Percentiles rank a stretch among this genome's conserved stretches.
phyloP scores from a whole-genome alignment of 30 jellyfish, hydroid and myxozoan species.

The Chironex yamaguchii region DNA sequence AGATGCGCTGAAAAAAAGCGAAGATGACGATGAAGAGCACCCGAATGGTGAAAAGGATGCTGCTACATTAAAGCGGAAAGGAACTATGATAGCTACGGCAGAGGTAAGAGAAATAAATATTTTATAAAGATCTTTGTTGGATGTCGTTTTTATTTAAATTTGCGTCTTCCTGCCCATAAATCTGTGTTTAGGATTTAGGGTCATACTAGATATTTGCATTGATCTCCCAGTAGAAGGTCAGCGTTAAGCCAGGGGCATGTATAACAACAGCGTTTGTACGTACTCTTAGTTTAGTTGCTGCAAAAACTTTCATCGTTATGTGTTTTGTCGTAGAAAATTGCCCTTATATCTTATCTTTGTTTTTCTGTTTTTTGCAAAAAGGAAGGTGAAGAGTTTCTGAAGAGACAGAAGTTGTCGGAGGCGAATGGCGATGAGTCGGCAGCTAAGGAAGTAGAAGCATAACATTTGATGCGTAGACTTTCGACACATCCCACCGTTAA shows the following conservation, averaged over 20 bases:
- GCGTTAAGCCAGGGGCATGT: no score
- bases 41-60: slow-evolving; percentile 46
- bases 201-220: no score
- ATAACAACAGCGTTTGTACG: no score
- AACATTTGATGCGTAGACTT: no score
- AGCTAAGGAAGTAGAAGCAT: slow-evolving; percentile 83
- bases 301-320: background rate
- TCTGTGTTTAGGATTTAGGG: no score
- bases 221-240: no score
- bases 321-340: background rate
- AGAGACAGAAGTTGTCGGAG: slow-evolving; percentile 71
- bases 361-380: no score
- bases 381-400: slow-evolving; percentile 91
- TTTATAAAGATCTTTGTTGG: no score
- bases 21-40: slow-evolving; percentile 49
- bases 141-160: background rate
- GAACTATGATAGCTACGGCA: slow-evolving; percentile 81
- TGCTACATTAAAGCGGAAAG: slow-evolving; percentile 65
- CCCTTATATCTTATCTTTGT: background rate
- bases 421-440: slow-evolving; percentile 60
- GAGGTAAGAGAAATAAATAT: slow-evolving; percentile 37
- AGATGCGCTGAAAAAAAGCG: slow-evolving; percentile 68
- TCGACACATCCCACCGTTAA: no score
- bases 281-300: background rate
- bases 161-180: no score